Percentiles rank a stretch among this genome's conserved stretches.
Conservation (phyloP, 2,797 vertebrate genomes). For the Pterois miles region DNA sequence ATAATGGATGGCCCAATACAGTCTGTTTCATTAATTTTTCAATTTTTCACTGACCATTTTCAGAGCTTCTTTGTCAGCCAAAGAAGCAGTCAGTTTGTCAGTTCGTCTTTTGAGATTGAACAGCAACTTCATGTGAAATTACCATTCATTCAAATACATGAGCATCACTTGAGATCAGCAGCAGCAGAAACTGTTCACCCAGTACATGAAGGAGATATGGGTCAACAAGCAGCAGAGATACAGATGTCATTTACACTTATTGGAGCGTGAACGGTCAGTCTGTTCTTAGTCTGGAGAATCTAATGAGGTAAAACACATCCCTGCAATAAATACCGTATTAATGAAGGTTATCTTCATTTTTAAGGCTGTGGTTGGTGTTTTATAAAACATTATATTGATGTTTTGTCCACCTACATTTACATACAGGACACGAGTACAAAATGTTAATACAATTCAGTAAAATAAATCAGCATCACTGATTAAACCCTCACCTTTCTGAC, state of each 20-base stretch:
- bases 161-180: slow-evolving; percentile 6
- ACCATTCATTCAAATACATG: neutral
- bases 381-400: neutral
- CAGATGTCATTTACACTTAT: slow-evolving; percentile 58
- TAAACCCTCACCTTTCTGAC: neutral
- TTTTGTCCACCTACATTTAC: neutral
- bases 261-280: slow-evolving; percentile 46
- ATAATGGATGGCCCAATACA: neutral
- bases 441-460: neutral
- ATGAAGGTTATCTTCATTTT: neutral
- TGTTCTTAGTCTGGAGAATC: slow-evolving; percentile 2
- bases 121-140: neutral
- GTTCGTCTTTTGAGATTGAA: neutral
- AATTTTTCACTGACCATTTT: too few relatives aligned
- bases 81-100: neutral
- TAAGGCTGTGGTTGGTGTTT: neutral
- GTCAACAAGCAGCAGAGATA: slow-evolving; percentile 44
- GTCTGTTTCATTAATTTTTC: neutral
- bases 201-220: slow-evolving; percentile 36
- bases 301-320: neutral
- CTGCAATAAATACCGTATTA: neutral
- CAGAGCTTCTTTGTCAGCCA: neutral
- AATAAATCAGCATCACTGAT: neutral
- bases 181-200: slow-evolving; percentile 18
- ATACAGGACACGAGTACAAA: neutral